Evolutionary conservation across 2,888 invertebrate genomes (phyloP), one percentile per base, ranked within the genome.

Genomic region (Mimachlamys varia): DNA sequence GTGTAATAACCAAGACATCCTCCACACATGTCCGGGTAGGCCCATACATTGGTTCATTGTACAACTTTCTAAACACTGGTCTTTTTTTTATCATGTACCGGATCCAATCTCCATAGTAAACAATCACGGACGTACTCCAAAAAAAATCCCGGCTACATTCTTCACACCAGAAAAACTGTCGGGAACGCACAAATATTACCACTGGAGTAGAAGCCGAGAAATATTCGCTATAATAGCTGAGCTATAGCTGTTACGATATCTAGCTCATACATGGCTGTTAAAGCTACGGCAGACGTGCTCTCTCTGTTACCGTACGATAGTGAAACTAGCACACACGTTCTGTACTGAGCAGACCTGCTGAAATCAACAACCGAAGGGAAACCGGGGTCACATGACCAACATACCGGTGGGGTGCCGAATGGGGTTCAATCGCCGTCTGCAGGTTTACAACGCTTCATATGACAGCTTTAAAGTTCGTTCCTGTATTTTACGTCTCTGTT

Each of bases 311-410:
- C 4, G 33, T 76, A 33, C 27, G 27, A 76, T 76, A 76, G 76
- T 76, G 76, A 76, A 76, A 76, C 76, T 76, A 76, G 13, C 76
- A 76, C 76, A 76, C 76, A 76, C 76, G 76, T 76, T 58, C 58
- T 76, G 76, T 76, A 76, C 76, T 76, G 76, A 76, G 76, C 76
- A 76, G 76, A 76, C 76, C 76, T 76, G 62, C 62, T 76, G 76
- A 76, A 76, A 76, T 76, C 76, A 76, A 76, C 76, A 76, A 76
- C 76, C 76, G 76, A 76, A 76, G 76, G 76, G 76, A 76, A 76
- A 76, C 76, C 76, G 27, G 22, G 76, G 76, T 76, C 76, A 76
- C 76, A 76, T 76, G 76, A 76, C 76, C 76, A 76, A 33, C 33
- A 76, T 27, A 76, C 76, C 76, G 76, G 76, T 76, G 76, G 76